Base-by-base conservation (phyloP, 2,113 vertebrate species). In the Rattus rattus region DNA sequence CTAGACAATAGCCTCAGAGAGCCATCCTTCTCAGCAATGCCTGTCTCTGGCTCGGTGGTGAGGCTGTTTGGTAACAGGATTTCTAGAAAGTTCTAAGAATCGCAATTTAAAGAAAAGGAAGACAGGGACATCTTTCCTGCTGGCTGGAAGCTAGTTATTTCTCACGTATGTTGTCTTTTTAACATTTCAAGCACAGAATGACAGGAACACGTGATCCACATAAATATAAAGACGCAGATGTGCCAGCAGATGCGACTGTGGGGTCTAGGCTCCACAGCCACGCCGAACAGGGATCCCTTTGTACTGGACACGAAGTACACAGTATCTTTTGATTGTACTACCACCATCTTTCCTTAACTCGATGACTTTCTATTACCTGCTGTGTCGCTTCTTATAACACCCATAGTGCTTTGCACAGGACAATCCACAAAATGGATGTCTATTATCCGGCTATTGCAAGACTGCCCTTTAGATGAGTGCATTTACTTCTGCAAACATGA, bases 331-430 rank as follows among this genome's bases (percentile, higher is more conserved):
- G 95, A 95, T 98, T 96, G 95, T 88, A 88, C 72, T 79, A 52
- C 95, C 76, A 80, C 98, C 97, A 96, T 98, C 97, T 98, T 98
- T 98, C 98, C 98, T 98, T 98, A 97, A 98, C 98, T 99, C 97
- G 98, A 75, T 87, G 95, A 96, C 98, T 98, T 99, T 98, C 96
- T 98, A 87, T 98, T 98, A 98, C 98, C 97, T 98, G 98, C 98
- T 98, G 97, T 98, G 96, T 98, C 88, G 97, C 97, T 94, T 4
- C 33, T 85, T 96, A 91, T 86, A 97, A 98, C 96, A 98, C 96
- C 97, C 96, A 96, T 87, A 98, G 94, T 93, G 94, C 97, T 98
- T 98, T 98, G 89, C 98, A 33, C 11, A 59, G 92, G 89, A 96
- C 77, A 67, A 95, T 90, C 95, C 94, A 96, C 59, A 77, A 98